Evolutionary conservation across 2,888 invertebrate species (phyloP).

Genomic region (Tridacna gigas): DNA sequence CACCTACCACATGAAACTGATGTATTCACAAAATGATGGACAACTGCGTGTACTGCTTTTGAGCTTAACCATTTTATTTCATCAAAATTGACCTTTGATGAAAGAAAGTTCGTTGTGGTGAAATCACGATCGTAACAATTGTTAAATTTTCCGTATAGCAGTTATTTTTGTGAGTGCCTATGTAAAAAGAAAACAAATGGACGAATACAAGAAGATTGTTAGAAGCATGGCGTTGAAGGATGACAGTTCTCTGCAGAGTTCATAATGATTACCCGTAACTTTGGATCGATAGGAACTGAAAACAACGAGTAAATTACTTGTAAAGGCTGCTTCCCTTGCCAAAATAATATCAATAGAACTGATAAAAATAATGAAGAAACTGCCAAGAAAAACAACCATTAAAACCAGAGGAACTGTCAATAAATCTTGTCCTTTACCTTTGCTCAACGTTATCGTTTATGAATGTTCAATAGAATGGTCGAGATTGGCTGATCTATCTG

Average conservation of each 20-base stretch:
- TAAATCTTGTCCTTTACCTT: not conserved
- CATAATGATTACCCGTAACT: not conserved
- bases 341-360: conserved; percentile 3
- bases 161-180: too few relatives aligned
- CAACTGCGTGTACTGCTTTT: too few relatives aligned
- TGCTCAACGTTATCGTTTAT: not conserved
- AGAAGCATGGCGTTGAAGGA: not conserved
- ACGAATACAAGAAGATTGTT: not conserved
- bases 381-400: not conserved
- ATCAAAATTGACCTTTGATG: too few relatives aligned
- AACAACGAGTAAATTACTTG: not conserved
- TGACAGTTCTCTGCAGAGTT: not conserved
- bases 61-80: too few relatives aligned
- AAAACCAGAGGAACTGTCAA: not conserved
- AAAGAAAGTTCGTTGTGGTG: too few relatives aligned
- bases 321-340: not conserved
- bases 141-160: too few relatives aligned
- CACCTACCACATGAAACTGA: too few relatives aligned
- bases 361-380: conserved; percentile 1
- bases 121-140: too few relatives aligned
- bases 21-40: too few relatives aligned
- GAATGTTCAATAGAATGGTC: too few relatives aligned
- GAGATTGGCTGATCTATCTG: too few relatives aligned
- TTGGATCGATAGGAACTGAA: conserved; percentile 3
- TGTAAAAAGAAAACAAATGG: too few relatives aligned